Base-by-base conservation (phyloP, 1,140 invertebrate genomes). In the Lepidostoma basale region DNA sequence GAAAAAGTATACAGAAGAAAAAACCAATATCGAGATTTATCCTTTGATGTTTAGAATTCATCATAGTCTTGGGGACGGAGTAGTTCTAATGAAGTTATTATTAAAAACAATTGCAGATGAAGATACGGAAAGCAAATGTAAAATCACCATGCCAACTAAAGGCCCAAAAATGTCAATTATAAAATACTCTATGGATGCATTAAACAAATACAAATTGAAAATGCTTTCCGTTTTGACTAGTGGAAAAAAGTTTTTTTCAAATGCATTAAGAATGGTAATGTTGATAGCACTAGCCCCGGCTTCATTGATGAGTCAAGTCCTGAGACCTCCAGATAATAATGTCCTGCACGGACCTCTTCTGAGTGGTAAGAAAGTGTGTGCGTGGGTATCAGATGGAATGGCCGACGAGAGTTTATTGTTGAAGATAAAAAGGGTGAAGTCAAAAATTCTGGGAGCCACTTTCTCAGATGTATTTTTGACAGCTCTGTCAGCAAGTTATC, bases 1-100 rank as follows among this genome's bases (percentile, higher is more conserved):
- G 26, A 72, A 68, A 59, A 70, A 74, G 62, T 66, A 69, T 33
- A 45, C 72, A 3, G 63, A 60, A 20, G 44, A 67, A 69, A 62
- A 45, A 30, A 12, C 39, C 12, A 12, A 62, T 62, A 73, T 72
- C 63, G 63, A 73, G 56, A 69, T 74, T 72, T 84, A 77, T 62
- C 82, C 80, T 3, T 74, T 85, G 39, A 68, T 85, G 56, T 84
- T 85, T 67, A 79, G 83, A 67, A 76, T 85, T 36, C 84, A 86
- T 72, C 84, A 85, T 70, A 77, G 79, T 5, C 66, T 85, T 6
- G 84, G 83, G 1, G 84, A 86, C 70, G 84, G 84, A 0, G 77
- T 82, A 3, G 79, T 83, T 28, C 73, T 86, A 0, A 73, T 85
- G 25, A 78, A 80, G 36, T 74, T 86, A 49, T 74, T 85, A 8